Base-by-base conservation (phyloP, 2,888 invertebrate genomes). In the Gari tellinella region DNA sequence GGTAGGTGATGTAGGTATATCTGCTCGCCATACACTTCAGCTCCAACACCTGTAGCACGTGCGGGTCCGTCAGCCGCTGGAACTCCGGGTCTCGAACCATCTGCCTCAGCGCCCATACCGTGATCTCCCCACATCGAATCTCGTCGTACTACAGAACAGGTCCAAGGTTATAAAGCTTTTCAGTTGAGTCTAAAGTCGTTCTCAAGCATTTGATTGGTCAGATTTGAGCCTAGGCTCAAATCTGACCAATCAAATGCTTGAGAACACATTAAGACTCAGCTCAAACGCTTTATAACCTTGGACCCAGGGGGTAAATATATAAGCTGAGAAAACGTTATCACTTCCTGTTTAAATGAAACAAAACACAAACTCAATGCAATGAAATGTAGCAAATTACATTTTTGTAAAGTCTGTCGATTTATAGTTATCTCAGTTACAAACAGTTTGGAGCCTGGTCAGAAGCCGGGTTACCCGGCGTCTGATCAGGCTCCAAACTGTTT, bases 1-100 rank as follows among this genome's bases (percentile, higher is more conserved):
- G 89, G 61, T 87, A 89, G 31, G 84, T 85, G 48, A 88, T 76
- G 3, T 77, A 82, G 19, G 80, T 80, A 15, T 83, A 68, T 41
- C 75, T 73, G 7, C 81, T 82, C 19, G 84, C 84, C 7, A 72
- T 68, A 62, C 86, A 86, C 68, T 84, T 86, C 81, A 87, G 79
- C 72, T 86, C 82, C 40, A 89, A 74, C 25, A 87, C 84, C 46
- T 86, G 81, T 41, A 86, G 61, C 2, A 86, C 85, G 69, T 89
- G 88, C 7, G 77, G 78, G 66, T 88, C 88, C 45, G 88, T 80
- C 64, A 86, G 80, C 17, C 77, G 80, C 40, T 81, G 80, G 65
- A 89, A 82, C 65, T 84, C 82, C 1, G 88, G 86, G 48, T 89
- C 87, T 10, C 75, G 77, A 26, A 89, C 66, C 53, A 89, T 76